Percentiles rank a stretch among this genome's conserved stretches.
These are phyloP conservation scores for Premnoplex brunnescens DNA, from an alignment of 2,797 vertebrate species.

Conservation along the genomic window DNA sequence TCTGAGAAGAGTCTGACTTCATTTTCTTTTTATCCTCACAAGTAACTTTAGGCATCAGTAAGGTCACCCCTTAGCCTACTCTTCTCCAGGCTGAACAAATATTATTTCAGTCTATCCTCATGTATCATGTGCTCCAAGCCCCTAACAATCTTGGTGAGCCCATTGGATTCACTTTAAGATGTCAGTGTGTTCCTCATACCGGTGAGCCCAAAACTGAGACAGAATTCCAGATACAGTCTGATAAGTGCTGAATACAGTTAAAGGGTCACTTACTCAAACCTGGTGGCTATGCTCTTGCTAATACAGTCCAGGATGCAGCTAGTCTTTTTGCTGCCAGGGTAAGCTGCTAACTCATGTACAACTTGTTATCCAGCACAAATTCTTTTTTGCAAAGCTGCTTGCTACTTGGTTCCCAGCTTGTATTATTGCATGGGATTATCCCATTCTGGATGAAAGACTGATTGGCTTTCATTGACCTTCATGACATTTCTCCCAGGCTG, in stretches of 20 bases:
- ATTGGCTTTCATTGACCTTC: neutral
- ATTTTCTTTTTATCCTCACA: neutral
- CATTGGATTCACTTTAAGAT: neutral
- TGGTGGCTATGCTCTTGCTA: neutral
- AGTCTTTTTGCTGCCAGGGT: neutral
- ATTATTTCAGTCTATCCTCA: neutral
- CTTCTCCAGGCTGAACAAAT: neutral
- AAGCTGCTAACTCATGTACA: neutral
- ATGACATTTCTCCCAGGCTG: neutral
- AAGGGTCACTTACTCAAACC: neutral
- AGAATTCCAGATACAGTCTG: neutral
- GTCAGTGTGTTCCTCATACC: neutral
- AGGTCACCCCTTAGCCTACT: neutral
- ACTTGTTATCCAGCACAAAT: rapidly evolving
- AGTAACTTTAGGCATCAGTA: neutral
- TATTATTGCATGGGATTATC: neutral
- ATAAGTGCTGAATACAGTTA: neutral
- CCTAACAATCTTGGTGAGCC: neutral
- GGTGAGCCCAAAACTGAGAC: neutral
- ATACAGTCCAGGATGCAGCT: neutral
- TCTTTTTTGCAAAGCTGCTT: neutral
- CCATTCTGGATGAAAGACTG: neutral
- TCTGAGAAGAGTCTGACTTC: neutral
- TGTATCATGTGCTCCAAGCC: neutral
- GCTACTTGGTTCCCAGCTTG: neutral